Base-by-base conservation (phyloP, 2,797 vertebrate species). In the Apodemus agrarius region DNA sequence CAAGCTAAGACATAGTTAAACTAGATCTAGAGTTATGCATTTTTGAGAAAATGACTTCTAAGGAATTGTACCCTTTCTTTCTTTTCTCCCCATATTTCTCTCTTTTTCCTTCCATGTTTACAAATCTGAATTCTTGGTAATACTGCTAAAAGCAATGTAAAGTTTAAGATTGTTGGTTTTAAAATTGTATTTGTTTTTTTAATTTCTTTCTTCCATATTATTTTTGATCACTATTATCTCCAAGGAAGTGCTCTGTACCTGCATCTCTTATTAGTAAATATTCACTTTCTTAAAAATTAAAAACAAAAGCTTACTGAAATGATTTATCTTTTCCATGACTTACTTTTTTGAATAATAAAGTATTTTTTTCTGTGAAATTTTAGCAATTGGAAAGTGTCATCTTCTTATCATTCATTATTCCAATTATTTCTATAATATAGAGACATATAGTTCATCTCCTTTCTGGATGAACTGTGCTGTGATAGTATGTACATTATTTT, bases 291-390 rank as follows among this genome's bases (percentile, higher is more conserved):
- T 43, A 8, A 84, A 85, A 80, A 88, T 24, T 57, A n/a, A 29
- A 84, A n/a, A 29, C 29, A 29, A 84, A 46, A 9, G 74, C 52
- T 52, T 52, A 2, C 24, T 79, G n/a, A 72, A 88, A 72, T 93
- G 31, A 84, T 26, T 37, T 57, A 19, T 63, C 7, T 43, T 72
- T 43, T 78, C 2, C 2, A 12, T 65, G 43, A 72, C 22, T 82
- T 61, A 83, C 76, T 59, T 88, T 1, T 81, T 87, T 91, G 37
- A 59, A 59, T 34, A 85, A 57, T 26, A 57, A 88, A 29, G 57
- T 29, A 5, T 26, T 94, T 67, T 94, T 67, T 7, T 76, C 67
- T n/a, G 40, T 95, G 16, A 34, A 93, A 54, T 63, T 12, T 4
- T n/a, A 88, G 5, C 40, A 34, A 52, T 69, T 65, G 5, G 19